A percentile compares a stretch with the other conserved stretches of the same genome.
phyloP scores from a whole-genome alignment of 2,797 vertebrate species.

The Syncerus caffer region DNA sequence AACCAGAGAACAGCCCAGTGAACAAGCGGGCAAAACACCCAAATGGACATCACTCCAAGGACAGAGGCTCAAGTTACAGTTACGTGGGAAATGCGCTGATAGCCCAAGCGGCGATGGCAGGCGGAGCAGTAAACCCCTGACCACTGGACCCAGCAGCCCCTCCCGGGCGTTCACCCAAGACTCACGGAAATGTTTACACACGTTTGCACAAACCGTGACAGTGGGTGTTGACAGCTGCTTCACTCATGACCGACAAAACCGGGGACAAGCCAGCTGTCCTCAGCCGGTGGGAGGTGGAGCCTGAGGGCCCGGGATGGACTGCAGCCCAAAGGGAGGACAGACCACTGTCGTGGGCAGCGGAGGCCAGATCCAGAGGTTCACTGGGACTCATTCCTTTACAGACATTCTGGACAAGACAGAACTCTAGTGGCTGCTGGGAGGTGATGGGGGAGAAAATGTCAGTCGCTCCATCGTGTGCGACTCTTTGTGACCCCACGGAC shows the following conservation, averaged over 20 bases:
- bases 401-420: background rate
- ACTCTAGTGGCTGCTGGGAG: background rate
- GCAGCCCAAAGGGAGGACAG: background rate
- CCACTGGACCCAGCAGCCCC: background rate
- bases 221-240: too few relatives aligned
- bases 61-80: rapidly evolving
- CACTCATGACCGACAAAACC: too few relatives aligned
- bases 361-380: background rate
- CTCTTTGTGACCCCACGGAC: background rate
- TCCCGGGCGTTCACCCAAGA: background rate
- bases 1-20: too few relatives aligned
- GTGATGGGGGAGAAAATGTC: background rate
- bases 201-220: background rate
- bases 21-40: background rate
- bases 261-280: too few relatives aligned
- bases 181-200: background rate
- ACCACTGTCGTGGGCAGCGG: background rate
- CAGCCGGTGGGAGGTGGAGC: background rate
- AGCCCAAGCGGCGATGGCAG: background rate
- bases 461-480: rapidly evolving
- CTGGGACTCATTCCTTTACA: background rate
- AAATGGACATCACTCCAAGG: rapidly evolving
- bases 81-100: rapidly evolving
- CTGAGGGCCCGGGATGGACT: background rate
- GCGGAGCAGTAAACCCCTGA: background rate